These are phyloP conservation scores for Eupithecia dodoneata DNA, from an alignment of 2,888 invertebrate species.

Conservation along the genomic window DNA sequence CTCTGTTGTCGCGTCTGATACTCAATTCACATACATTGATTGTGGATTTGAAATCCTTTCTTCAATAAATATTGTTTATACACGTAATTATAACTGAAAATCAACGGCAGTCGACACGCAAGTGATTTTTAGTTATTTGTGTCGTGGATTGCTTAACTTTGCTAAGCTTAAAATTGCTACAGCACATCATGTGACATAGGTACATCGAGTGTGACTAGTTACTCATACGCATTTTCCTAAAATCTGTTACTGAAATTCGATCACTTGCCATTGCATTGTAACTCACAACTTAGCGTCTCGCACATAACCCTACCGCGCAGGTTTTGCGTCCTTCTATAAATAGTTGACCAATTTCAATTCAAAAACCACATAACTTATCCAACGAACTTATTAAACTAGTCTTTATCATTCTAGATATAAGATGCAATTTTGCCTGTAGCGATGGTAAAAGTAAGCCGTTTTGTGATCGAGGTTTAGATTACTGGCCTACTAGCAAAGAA, in stretches of 20 bases:
- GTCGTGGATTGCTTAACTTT: too few species aligned
- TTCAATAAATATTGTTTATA: too few species aligned
- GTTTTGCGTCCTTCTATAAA: slow-evolving; percentile 79
- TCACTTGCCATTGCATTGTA: slow-evolving; percentile 37
- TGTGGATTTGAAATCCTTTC: too few species aligned
- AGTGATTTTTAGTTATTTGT: too few species aligned
- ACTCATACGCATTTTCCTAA: background rate
- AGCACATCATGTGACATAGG: too few species aligned
- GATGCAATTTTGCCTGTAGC: slow-evolving; percentile 42
- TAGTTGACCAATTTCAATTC: slow-evolving; percentile 55
- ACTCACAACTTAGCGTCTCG: slow-evolving; percentile 64
- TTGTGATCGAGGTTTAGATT: slow-evolving; percentile 41
- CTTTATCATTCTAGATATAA: slow-evolving; percentile 40
- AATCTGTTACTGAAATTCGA: background rate
- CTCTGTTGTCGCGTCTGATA: too few species aligned
- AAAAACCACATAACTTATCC: slow-evolving; percentile 47
- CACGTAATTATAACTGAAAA: too few species aligned
- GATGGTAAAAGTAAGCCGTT: slow-evolving; percentile 40
- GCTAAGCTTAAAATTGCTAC: too few species aligned
- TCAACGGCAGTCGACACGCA: too few species aligned
- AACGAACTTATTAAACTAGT: slow-evolving; percentile 43
- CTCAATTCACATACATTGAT: too few species aligned
- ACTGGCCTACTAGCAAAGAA: slow-evolving; percentile 70
- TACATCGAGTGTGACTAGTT: too few species aligned
- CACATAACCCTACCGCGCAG: slow-evolving; percentile 70